Base-by-base conservation (phyloP, 2,888 invertebrate genomes). In the Hirtodrosophila histrioides region DNA sequence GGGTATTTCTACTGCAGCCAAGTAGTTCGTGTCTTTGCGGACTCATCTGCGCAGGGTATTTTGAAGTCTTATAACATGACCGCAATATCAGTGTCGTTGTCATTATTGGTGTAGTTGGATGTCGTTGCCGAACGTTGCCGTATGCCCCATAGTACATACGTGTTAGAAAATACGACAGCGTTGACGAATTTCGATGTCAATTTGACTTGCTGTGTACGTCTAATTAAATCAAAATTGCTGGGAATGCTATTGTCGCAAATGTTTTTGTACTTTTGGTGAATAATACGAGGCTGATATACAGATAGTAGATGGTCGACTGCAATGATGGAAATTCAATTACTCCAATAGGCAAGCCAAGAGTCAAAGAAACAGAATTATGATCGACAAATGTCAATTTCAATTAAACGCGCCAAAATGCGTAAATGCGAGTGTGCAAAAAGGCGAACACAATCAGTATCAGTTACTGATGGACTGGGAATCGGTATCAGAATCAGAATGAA, bases 211-310 rank as follows among this genome's bases (percentile, higher is more conserved):
- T 62, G 63, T 56, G 56, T 61, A 69, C 82, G 75, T 78, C 74
- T 80, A 80, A 84, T 80, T 84, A 84, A 84, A 80, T 84, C 81
- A 84, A 72, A 69, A 75, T 76, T 74, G 58, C 56, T 56, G 62
- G 46, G 37, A 40, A 37, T 49, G 39, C 40, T 49, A 35, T 55
- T 54, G 48, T 40, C 48, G 33, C 57, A 24, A 35, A 55, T n/a
- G 43, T 60, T 39, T 33, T 29, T 49, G 33, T 48, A 31, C 39
- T 37, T 50, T 49, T 36, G 46, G 46, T 67, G 46, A 66, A 46
- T 67, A 51, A 67, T 44, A 56, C 12, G 12, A 36, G 10, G 48
- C 40, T 33, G 39, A 23, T 17, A 17, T 17, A 17, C 17, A 17
- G 17, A 17, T 17, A 2, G 2, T 17, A 17, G 17, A 17, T 1